Evolutionary conservation across 2,113 vertebrate species (phyloP).

Genomic region (Eptesicus fuscus): DNA sequence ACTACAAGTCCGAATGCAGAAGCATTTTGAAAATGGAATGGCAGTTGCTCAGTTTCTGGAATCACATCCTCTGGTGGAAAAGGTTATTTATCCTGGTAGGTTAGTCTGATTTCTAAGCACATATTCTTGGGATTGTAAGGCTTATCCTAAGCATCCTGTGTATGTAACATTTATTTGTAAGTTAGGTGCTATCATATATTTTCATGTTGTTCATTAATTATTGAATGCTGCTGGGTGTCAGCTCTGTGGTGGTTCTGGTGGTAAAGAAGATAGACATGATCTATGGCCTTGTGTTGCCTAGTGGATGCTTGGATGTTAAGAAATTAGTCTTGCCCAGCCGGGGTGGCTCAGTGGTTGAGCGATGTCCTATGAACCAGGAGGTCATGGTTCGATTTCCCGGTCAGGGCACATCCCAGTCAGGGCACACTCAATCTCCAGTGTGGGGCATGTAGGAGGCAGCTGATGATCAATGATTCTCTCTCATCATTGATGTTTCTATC

Average conservation of each 20-base stretch:
- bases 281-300: background rate
- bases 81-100: slow-evolving; percentile 93
- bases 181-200: background rate
- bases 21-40: slow-evolving; percentile 90
- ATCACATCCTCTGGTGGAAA: slow-evolving; percentile 85
- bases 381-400: too few relatives aligned
- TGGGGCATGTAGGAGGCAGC: too few relatives aligned
- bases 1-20: slow-evolving; percentile 90
- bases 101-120: background rate
- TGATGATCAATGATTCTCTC: too few relatives aligned
- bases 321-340: background rate
- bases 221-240: background rate
- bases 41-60: slow-evolving; percentile 89
- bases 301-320: background rate
- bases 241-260: background rate
- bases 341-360: too few relatives aligned
- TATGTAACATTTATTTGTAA: background rate
- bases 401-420: too few relatives aligned
- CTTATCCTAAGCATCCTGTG: background rate
- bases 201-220: background rate
- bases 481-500: too few relatives aligned
- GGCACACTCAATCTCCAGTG: too few relatives aligned
- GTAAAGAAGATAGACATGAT: background rate
- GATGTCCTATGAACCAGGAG: too few relatives aligned
- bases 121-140: background rate